Conservation (phyloP, 1,140 invertebrate genomes). For the Camponotus pennsylvanicus region DNA sequence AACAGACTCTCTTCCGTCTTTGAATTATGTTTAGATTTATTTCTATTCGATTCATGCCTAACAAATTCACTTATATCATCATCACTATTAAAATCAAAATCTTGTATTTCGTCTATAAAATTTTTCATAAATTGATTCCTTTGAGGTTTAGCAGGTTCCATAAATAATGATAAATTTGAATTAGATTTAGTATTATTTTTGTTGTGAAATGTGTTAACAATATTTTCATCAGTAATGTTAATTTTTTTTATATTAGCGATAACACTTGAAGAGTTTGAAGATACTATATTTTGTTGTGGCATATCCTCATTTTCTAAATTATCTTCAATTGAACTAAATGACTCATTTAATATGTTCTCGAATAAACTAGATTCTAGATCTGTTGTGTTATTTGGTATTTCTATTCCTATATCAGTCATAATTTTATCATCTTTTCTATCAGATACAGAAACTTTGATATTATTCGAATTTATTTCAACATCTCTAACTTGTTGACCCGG, state of each 20-base stretch:
- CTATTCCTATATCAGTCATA: neutral
- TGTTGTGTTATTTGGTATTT: slow-evolving; percentile 4
- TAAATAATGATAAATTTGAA: neutral
- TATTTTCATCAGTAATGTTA: neutral
- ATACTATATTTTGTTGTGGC: neutral
- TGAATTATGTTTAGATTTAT: neutral
- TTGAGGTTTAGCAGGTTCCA: neutral
- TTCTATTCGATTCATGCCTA: neutral
- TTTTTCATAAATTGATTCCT: neutral
- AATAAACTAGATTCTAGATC: slow-evolving; percentile 56
- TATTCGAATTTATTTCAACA: neutral
- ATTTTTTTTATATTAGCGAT: neutral
- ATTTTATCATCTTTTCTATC: neutral
- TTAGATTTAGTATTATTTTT: neutral
- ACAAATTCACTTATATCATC: slow-evolving; percentile 41
- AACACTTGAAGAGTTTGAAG: neutral
- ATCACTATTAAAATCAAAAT: slow-evolving; percentile 32
- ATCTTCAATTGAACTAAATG: slow-evolving; percentile 66
- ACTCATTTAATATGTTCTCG: slow-evolving; percentile 73
- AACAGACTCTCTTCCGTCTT: slow-evolving; percentile 9
- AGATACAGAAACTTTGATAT: neutral
- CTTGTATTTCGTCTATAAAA: slow-evolving; percentile 18
- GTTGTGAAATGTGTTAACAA: neutral
- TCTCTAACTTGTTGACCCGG: neutral
- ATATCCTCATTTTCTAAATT: neutral